Evolutionary conservation across 2,797 vertebrate genomes (phyloP).

Genomic region (Microctenopoma steveboyesi): DNA sequence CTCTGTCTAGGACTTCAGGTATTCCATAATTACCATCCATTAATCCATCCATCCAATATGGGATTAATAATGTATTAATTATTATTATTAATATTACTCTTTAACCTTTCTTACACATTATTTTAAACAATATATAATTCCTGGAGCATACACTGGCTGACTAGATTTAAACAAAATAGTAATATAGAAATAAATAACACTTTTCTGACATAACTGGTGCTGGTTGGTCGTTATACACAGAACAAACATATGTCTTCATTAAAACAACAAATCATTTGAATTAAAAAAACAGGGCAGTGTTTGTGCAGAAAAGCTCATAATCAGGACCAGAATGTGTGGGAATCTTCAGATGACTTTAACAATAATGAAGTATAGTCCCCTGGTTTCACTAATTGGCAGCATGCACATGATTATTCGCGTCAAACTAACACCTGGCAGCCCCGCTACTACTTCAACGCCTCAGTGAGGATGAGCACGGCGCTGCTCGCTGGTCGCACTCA

Average conservation of each 20-base stretch:
- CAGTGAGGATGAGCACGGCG: constrained; percentile 17
- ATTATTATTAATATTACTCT: too few relatives aligned
- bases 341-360: background rate
- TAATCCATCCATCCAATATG: too few relatives aligned
- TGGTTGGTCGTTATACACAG: background rate
- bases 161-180: too few relatives aligned
- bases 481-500: constrained; percentile 55
- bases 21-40: too few relatives aligned
- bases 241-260: background rate
- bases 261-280: background rate
- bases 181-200: background rate
- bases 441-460: background rate
- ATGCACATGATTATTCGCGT: background rate
- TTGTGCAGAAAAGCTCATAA: constrained; percentile 16
- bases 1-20: too few relatives aligned
- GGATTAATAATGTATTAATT: too few relatives aligned
- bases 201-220: background rate
- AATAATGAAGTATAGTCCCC: background rate
- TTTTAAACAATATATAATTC: background rate
- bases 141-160: too few relatives aligned
- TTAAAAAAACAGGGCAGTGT: background rate
- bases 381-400: background rate
- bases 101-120: too few relatives aligned
- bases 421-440: background rate
- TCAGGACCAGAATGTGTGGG: background rate